Evolutionary conservation across 2,888 invertebrate species (phyloP), one percentile per base, ranked within the genome.

Genomic region (Luperina nickerlii): DNA sequence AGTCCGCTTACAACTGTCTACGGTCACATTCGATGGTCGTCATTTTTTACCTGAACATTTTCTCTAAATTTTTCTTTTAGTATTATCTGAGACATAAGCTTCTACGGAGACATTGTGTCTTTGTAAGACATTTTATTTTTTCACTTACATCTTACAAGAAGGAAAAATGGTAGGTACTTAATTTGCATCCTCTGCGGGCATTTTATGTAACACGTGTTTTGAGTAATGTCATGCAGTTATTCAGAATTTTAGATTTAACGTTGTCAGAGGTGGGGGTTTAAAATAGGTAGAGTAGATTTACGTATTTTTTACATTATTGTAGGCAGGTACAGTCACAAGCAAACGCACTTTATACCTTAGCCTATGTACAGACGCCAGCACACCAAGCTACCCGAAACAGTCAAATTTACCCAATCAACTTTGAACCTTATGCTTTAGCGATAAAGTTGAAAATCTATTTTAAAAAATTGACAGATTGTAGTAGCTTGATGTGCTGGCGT

Each of bases 151-250:
- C 11, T 27, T 15, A 45, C 15, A 11, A 27, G 42, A 42, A 63
- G 20, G 20, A 45, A 32, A 81, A 63, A 79, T 71, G 81, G 27
- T 38, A 32, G 72, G 27, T 48, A 45, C 51, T 63, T 63, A 45
- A 81, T 81, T 62, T 81, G 62, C 32, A 79, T 48, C 54, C 20
- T 54, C 62, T 20, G 32, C 81, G 62, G 72, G 9, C n/a, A 54
- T 79, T 81, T 68, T 81, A 70, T 54, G n/a, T n/a, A 32, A 63
- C 51, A 71, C 6, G 8, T 63, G 72, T 54, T 63, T 81, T 45
- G n/a, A 72, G 42, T 81, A 63, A 81, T 63, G 42, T n/a, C 32
- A 63, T 32, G 54, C 54, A 63, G 20, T 72, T 72, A n/a, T 32
- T 79, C 63, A 72, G 81, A 71, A 81, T 63, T 71, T 81, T n/a